Percentiles rank a stretch among this genome's conserved stretches.
These are phyloP conservation scores for Microtus oregoni DNA, from an alignment of 2,113 vertebrate species.

Conservation along the genomic window DNA sequence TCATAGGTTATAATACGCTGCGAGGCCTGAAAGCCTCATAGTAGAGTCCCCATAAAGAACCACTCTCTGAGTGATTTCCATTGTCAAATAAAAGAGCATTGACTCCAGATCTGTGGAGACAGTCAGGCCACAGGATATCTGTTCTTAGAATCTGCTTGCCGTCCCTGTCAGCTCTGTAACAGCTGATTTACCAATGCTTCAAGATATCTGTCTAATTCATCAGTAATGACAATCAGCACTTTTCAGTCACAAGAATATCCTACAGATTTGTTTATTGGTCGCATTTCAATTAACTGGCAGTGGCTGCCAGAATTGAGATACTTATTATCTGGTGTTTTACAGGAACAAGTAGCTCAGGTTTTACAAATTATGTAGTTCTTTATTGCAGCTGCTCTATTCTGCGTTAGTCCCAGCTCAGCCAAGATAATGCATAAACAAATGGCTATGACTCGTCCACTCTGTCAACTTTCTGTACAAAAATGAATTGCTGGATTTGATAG, in stretches of 20 bases:
- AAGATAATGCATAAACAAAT: neutral
- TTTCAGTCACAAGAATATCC: neutral
- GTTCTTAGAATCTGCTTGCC: neutral
- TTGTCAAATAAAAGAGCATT: neutral
- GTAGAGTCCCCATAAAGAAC: neutral
- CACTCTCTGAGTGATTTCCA: neutral
- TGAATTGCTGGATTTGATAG: neutral
- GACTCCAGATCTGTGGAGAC: neutral
- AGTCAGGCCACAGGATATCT: neutral
- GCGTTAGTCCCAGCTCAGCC: neutral
- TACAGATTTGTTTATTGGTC: conserved; percentile 34
- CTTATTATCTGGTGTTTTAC: too few species aligned
- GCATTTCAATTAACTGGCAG: neutral
- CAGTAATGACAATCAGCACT: neutral
- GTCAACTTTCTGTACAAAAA: neutral
- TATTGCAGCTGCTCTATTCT: neutral
- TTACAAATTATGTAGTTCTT: neutral
- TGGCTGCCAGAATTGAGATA: neutral
- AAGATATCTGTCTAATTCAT: neutral
- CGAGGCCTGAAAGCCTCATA: neutral
- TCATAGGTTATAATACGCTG: neutral
- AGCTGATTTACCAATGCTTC: neutral
- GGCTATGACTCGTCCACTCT: neutral
- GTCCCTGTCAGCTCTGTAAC: neutral
- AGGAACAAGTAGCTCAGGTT: neutral